Percentiles rank a stretch among this genome's conserved stretches.
Evolutionary conservation across 2,888 invertebrate species (phyloP).

Genomic region (Achlya flavicornis): DNA sequence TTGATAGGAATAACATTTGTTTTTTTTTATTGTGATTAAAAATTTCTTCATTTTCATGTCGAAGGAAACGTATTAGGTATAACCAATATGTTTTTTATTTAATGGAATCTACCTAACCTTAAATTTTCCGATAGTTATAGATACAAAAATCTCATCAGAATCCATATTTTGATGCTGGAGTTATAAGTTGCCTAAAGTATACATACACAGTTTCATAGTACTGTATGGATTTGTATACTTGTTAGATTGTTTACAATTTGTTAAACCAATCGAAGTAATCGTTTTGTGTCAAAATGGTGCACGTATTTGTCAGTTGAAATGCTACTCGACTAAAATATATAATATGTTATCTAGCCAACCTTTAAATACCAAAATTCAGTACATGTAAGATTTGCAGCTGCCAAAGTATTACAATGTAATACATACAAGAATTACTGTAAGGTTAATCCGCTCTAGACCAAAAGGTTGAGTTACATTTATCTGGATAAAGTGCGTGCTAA

Average conservation of each 20-base stretch:
- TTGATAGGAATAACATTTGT: constrained; percentile 4
- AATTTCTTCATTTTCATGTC: no score
- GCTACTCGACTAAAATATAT: background rate
- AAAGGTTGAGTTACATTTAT: constrained; percentile 70
- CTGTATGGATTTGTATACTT: background rate
- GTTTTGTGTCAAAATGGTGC: background rate
- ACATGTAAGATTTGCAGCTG: background rate
- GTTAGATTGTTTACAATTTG: background rate
- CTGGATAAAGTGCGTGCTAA: constrained; percentile 76
- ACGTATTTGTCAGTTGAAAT: background rate
- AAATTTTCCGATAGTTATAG: no score
- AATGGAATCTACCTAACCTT: no score
- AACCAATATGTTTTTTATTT: no score
- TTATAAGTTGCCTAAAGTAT: no score
- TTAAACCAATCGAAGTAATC: no score
- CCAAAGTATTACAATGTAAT: background rate
- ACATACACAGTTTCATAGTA: no score
- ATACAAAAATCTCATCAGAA: no score
- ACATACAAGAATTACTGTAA: constrained; percentile 25
- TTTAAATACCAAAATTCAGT: background rate
- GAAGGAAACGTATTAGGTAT: no score
- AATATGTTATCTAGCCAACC: background rate
- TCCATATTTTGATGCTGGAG: no score
- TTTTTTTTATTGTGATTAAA: background rate
- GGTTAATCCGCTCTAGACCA: constrained; percentile 57